These are phyloP conservation scores for Hypanus sabinus DNA, from an alignment of 2,113 vertebrate species.

Conservation along the genomic window DNA sequence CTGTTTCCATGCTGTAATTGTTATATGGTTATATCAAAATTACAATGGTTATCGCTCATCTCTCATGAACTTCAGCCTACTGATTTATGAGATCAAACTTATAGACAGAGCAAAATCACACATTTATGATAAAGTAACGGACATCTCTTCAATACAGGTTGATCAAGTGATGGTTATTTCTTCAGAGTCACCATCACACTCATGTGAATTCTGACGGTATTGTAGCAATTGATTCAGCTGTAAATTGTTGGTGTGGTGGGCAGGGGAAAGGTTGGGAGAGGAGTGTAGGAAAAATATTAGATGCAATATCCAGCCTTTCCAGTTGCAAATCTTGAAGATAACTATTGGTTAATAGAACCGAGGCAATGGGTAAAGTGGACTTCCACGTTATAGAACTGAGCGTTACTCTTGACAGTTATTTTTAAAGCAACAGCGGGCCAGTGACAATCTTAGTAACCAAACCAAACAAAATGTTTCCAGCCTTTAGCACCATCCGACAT, in stretches of 20 bases:
- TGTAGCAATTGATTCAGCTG: background rate
- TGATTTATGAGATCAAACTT: background rate
- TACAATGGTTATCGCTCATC: background rate
- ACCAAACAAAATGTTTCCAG: conserved; percentile 2
- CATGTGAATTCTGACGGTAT: background rate
- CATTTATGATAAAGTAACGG: background rate
- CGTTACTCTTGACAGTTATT: background rate
- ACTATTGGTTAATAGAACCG: background rate
- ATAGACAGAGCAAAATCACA: background rate
- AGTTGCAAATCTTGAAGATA: background rate
- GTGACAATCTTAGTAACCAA: background rate
- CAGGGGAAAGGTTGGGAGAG: background rate
- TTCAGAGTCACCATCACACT: background rate
- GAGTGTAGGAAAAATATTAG: background rate
- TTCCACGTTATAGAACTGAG: background rate
- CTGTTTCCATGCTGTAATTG: no score
- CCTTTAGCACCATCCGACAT: background rate
- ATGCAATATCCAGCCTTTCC: background rate
- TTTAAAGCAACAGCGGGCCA: background rate
- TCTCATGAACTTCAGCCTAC: background rate
- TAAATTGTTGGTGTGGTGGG: background rate
- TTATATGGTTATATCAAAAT: no score
- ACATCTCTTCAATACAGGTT: background rate
- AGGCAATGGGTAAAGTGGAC: background rate
- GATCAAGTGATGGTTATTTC: background rate